Evolutionary conservation across 2,888 invertebrate species (phyloP).

Genomic region (Acleris laterana): DNA sequence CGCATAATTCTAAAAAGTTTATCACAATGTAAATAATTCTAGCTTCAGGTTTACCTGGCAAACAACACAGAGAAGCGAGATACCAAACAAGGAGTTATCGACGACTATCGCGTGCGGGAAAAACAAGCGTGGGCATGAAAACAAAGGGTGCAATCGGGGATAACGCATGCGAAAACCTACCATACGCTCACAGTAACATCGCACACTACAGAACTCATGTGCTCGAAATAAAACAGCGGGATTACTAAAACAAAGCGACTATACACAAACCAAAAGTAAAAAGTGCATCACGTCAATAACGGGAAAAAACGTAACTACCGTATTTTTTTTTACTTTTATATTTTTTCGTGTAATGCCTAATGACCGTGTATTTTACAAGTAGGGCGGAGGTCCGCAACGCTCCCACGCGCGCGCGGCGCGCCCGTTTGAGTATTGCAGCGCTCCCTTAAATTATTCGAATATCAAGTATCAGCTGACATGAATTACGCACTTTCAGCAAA

Average conservation of each 20-base stretch:
- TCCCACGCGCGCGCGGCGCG: slow-evolving; percentile 60
- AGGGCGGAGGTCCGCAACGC: slow-evolving; percentile 69
- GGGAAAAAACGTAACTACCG: slow-evolving; percentile 69
- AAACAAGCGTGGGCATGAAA: slow-evolving; percentile 36
- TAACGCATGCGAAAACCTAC: not conserved
- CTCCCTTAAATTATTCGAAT: slow-evolving; percentile 67
- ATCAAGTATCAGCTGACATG: slow-evolving; percentile 82
- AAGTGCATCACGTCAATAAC: slow-evolving; percentile 79
- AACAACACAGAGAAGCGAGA: slow-evolving; percentile 64
- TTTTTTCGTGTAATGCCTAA: slow-evolving; percentile 70
- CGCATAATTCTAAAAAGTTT: slow-evolving; percentile 37
- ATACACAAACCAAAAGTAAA: slow-evolving; percentile 73
- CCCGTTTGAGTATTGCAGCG: slow-evolving; percentile 73
- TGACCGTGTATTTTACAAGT: slow-evolving; percentile 78
- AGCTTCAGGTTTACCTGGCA: slow-evolving; percentile 56
- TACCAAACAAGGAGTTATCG: slow-evolving; percentile 39
- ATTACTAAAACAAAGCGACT: slow-evolving; percentile 79
- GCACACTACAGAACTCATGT: slow-evolving; percentile 48
- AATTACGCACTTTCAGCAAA: slow-evolving; percentile 86
- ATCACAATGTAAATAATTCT: slow-evolving; percentile 44
- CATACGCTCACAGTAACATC: slow-evolving; percentile 1
- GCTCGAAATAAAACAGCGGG: slow-evolving; percentile 65
- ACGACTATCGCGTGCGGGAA: slow-evolving; percentile 40
- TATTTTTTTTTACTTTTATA: slow-evolving; percentile 60
- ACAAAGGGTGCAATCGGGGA: slow-evolving; percentile 1